Percentiles rank a stretch among this genome's conserved stretches.
Conservation (phyloP, 2,888 invertebrate genomes). For the Orthosia incerta region DNA sequence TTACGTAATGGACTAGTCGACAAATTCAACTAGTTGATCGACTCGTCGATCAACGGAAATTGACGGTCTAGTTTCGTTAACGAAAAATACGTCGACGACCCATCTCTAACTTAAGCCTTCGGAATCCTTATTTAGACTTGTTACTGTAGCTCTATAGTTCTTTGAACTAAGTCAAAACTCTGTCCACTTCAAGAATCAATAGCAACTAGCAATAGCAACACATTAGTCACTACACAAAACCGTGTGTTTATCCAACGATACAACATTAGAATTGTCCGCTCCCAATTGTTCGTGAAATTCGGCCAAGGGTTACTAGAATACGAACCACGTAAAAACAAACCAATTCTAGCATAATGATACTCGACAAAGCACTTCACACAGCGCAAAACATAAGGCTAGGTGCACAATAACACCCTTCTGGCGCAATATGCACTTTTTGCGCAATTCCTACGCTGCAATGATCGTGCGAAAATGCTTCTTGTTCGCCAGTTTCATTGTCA, state of each 20-base stretch:
- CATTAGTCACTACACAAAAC: constrained; percentile 43
- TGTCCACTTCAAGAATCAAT: neutral
- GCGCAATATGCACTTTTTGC: constrained; percentile 80
- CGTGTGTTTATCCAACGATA: constrained; percentile 38
- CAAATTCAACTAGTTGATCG: too few relatives aligned
- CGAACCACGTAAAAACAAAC: constrained; percentile 64
- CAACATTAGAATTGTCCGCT: constrained; percentile 50
- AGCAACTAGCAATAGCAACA: constrained; percentile 7
- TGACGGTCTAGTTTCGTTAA: too few relatives aligned
- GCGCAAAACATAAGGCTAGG: constrained; percentile 67
- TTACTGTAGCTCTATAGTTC: neutral
- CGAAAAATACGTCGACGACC: too few relatives aligned
- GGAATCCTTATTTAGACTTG: too few relatives aligned
- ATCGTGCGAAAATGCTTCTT: constrained; percentile 85
- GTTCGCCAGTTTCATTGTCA: constrained; percentile 85
- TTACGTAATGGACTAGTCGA: too few relatives aligned
- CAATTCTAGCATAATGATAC: constrained; percentile 60
- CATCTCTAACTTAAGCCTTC: too few relatives aligned
- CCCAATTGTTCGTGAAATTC: constrained; percentile 64
- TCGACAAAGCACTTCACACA: constrained; percentile 69
- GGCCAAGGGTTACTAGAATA: constrained; percentile 68
- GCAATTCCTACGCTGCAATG: constrained; percentile 79
- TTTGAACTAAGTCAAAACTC: neutral
- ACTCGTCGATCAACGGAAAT: too few relatives aligned
- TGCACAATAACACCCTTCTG: constrained; percentile 79